Conservation (phyloP, 2,888 invertebrate genomes). For the Hesperia comma region DNA sequence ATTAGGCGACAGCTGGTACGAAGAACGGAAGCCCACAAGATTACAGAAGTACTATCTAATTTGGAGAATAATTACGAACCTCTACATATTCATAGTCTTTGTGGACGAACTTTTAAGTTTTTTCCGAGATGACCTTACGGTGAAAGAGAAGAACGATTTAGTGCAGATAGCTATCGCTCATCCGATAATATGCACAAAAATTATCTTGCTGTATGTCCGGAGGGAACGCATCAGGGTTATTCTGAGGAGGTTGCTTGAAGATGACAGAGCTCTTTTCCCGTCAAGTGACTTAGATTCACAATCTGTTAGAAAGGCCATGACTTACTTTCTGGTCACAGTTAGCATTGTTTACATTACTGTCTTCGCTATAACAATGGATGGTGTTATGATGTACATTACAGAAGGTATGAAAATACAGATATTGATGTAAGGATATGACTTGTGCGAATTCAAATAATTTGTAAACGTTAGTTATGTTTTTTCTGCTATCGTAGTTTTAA, state of each 20-base stretch:
- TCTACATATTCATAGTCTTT: constrained; percentile 48
- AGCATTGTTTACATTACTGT: constrained; percentile 48
- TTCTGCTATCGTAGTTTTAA: too few species aligned
- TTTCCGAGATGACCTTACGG: constrained; percentile 52
- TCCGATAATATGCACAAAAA: constrained; percentile 52
- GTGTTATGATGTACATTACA: constrained; percentile 48
- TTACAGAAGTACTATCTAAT: constrained; percentile 47
- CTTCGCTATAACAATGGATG: constrained; percentile 48
- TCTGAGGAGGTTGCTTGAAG: constrained; percentile 56
- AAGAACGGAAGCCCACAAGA: constrained; percentile 42
- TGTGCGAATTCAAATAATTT: neutral
- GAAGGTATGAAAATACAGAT: constrained; percentile 49
- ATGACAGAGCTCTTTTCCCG: constrained; percentile 45
- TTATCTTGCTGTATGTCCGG: constrained; percentile 51
- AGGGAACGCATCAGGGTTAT: constrained; percentile 51
- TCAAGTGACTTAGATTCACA: constrained; percentile 49
- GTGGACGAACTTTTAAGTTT: constrained; percentile 53
- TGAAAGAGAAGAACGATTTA: constrained; percentile 56
- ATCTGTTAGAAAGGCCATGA: constrained; percentile 51
- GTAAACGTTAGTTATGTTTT: too few species aligned
- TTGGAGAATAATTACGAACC: constrained; percentile 54
- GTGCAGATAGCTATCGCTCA: constrained; percentile 57
- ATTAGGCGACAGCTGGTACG: constrained; percentile 59
- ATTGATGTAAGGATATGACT: too few species aligned
- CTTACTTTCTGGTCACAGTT: constrained; percentile 44